A percentile compares a stretch with the other conserved stretches of the same genome.
Conservation (phyloP, 2,797 vertebrate genomes). For the Nannoperca australis region DNA sequence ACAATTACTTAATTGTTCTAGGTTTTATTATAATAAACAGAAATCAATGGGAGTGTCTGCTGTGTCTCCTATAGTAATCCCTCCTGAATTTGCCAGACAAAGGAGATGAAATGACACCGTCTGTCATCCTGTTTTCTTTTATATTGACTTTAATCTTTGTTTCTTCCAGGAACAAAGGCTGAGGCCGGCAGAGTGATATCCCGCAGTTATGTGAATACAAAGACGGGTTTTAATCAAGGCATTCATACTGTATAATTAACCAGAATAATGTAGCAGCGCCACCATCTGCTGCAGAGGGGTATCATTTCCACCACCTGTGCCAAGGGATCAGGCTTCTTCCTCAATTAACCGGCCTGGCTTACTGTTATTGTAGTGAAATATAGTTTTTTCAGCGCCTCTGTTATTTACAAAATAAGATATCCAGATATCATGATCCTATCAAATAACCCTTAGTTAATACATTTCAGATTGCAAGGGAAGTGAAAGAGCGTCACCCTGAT, state of each 20-base stretch:
- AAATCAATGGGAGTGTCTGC: not conserved
- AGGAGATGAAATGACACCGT: not conserved
- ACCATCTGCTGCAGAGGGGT: conserved; percentile 2
- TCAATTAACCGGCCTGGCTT: not conserved
- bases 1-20: not conserved
- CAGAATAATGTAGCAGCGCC: not conserved
- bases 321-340: not conserved
- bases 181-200: not conserved
- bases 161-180: not conserved
- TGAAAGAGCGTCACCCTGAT: conserved; percentile 1
- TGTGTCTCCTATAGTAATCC: not conserved
- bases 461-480: conserved; percentile 4
- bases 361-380: conserved; percentile 9
- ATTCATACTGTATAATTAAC: not conserved
- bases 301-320: not conserved
- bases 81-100: conserved; percentile 4
- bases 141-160: not conserved
- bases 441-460: conserved; percentile 3
- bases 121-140: not conserved
- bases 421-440: conserved; percentile 5
- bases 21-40: not conserved
- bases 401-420: conserved; percentile 20
- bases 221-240: not conserved
- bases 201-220: not conserved
- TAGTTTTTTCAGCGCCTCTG: not conserved